A percentile compares a stretch with the other conserved stretches of the same genome.
These are phyloP conservation scores for Taphrorychus bicolor DNA, from an alignment of 2,888 invertebrate species.

Conservation along the genomic window DNA sequence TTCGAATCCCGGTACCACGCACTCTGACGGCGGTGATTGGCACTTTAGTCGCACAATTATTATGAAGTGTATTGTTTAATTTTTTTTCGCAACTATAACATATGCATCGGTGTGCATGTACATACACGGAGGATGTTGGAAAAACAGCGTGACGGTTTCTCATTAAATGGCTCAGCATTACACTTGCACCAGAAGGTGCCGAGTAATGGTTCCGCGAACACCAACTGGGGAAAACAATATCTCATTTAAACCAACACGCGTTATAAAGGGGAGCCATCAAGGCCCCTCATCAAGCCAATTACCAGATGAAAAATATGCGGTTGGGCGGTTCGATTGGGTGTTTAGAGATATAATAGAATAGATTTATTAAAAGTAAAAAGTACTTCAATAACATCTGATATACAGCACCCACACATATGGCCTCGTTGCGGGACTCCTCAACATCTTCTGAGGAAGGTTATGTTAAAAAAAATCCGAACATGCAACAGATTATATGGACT, in stretches of 20 bases:
- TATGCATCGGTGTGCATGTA: not conserved
- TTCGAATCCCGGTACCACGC: not conserved
- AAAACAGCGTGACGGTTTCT: slow-evolving; percentile 4
- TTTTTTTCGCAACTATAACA: not conserved
- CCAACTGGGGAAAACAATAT: not conserved
- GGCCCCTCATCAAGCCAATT: no score
- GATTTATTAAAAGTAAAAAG: no score
- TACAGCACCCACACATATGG: no score
- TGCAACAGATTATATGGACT: no score
- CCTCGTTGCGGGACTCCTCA: no score
- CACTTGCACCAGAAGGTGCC: not conserved
- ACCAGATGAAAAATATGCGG: no score
- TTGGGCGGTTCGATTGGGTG: no score
- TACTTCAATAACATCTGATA: no score
- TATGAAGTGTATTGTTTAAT: not conserved
- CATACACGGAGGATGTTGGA: not conserved
- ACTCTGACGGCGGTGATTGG: not conserved
- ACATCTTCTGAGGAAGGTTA: no score
- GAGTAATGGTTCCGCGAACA: slow-evolving; percentile 8
- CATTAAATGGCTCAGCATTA: not conserved
- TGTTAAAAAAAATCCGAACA: no score
- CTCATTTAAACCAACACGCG: not conserved
- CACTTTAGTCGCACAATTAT: not conserved
- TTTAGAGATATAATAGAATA: no score
- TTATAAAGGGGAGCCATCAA: no score